Conservation (phyloP, 2,888 invertebrate species). For the Limenitis camilla region DNA sequence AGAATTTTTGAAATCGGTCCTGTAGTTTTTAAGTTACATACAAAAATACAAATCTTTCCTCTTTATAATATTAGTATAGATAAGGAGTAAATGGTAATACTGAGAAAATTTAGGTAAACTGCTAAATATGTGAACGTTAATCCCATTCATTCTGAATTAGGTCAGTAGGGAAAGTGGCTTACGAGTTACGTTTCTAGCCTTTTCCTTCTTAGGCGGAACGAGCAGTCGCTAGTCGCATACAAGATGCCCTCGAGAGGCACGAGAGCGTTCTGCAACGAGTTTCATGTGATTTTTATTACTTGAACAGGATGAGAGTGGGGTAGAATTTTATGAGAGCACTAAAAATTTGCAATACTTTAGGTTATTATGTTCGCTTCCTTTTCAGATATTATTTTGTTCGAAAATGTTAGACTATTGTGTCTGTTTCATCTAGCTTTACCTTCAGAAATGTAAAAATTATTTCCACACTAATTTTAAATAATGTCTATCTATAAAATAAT, state of each 20-base stretch:
- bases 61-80: not conserved
- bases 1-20: no score
- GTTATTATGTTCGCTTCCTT: no score
- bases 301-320: constrained; percentile 9
- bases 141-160: constrained; percentile 10
- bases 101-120: not conserved
- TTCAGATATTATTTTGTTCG: no score
- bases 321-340: constrained; percentile 12
- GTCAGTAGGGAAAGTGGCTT: constrained; percentile 20
- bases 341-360: no score
- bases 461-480: no score
- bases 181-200: constrained; percentile 17
- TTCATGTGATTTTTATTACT: constrained; percentile 16
- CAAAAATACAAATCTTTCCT: not conserved
- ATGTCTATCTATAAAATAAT: no score
- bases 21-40: no score
- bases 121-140: constrained; percentile 6
- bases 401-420: no score
- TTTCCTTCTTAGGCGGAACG: constrained; percentile 10
- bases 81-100: not conserved
- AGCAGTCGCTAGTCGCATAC: constrained; percentile 14
- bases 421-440: no score
- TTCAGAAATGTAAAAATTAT: no score
- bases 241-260: constrained; percentile 14
- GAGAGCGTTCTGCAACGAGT: constrained; percentile 9